A percentile compares a stretch with the other conserved stretches of the same genome.
phyloP scores from a whole-genome alignment of 2,797 vertebrate species.

The Amniataba percoides region DNA sequence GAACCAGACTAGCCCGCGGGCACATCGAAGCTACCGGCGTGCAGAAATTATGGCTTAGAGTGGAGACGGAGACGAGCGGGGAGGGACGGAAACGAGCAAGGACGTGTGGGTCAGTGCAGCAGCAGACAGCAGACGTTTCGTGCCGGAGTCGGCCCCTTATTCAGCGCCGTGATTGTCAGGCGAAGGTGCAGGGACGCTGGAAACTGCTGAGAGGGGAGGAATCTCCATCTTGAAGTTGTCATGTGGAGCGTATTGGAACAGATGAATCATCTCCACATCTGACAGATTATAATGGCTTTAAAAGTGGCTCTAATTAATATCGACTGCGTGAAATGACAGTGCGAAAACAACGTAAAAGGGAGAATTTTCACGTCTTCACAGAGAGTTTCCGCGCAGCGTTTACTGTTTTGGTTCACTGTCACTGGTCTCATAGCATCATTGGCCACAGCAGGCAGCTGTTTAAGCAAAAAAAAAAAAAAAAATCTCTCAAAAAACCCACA shows the following conservation, averaged over 20 bases:
- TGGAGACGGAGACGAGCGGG: slow-evolving; percentile 27
- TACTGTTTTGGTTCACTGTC: background rate
- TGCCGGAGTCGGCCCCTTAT: background rate
- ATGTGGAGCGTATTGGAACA: slow-evolving; percentile 14
- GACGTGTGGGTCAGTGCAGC: slow-evolving; percentile 63
- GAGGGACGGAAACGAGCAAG: slow-evolving; percentile 52
- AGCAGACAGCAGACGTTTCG: slow-evolving; percentile 33
- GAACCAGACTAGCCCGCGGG: slow-evolving; percentile 62
- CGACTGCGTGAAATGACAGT: background rate
- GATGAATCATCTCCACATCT: slow-evolving; percentile 2
- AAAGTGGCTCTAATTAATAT: background rate
- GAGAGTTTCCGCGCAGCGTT: background rate
- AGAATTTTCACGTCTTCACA: background rate
- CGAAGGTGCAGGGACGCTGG: slow-evolving; percentile 29
- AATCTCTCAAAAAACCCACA: background rate
- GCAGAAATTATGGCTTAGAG: slow-evolving; percentile 51
- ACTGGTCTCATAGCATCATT: background rate
- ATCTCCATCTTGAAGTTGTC: slow-evolving; percentile 25
- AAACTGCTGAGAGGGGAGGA: slow-evolving; percentile 33
- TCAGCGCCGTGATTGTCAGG: slow-evolving; percentile 34
- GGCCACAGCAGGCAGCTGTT: background rate
- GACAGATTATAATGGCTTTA: slow-evolving; percentile 4
- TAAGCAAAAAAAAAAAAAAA: too few relatives aligned
- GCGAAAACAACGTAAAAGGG: background rate
- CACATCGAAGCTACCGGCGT: slow-evolving; percentile 43